A percentile compares a stretch with the other conserved stretches of the same genome.
phyloP scores from a whole-genome alignment of 2,888 invertebrate genomes.

The Nomada fucata region DNA sequence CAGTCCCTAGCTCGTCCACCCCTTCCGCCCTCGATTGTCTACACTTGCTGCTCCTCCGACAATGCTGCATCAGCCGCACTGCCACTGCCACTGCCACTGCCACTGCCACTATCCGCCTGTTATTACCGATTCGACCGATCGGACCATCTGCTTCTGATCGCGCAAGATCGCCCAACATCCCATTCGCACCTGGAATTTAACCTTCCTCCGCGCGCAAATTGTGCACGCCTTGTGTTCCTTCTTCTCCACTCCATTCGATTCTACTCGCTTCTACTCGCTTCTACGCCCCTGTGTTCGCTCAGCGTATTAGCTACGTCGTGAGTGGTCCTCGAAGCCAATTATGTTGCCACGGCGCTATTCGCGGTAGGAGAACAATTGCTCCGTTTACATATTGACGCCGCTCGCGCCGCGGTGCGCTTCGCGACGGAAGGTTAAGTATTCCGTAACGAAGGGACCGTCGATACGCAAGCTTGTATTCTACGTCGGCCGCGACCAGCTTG shows the following conservation, averaged over 20 bases:
- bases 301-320: too few species aligned
- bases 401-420: too few species aligned
- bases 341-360: too few species aligned
- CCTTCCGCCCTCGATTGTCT: constrained; percentile 50
- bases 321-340: too few species aligned
- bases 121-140: constrained; percentile 26
- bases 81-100: constrained; percentile 10
- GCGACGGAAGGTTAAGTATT: background rate
- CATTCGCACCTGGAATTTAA: background rate
- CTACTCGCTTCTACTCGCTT: too few species aligned
- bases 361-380: too few species aligned
- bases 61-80: constrained; percentile 50
- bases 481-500: constrained; percentile 27
- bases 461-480: constrained; percentile 17
- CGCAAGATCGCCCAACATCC: background rate
- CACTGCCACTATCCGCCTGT: constrained; percentile 2
- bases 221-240: too few species aligned
- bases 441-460: constrained; percentile 37
- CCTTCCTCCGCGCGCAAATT: too few species aligned
- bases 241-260: too few species aligned
- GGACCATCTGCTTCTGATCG: constrained; percentile 9
- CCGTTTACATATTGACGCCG: too few species aligned
- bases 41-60: constrained; percentile 43
- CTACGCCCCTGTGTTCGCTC: too few species aligned
- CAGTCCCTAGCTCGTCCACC: constrained; percentile 63